Evolutionary conservation across 2,888 invertebrate genomes (phyloP), one percentile per base, ranked within the genome.

Genomic region (Cantharis lateralis): DNA sequence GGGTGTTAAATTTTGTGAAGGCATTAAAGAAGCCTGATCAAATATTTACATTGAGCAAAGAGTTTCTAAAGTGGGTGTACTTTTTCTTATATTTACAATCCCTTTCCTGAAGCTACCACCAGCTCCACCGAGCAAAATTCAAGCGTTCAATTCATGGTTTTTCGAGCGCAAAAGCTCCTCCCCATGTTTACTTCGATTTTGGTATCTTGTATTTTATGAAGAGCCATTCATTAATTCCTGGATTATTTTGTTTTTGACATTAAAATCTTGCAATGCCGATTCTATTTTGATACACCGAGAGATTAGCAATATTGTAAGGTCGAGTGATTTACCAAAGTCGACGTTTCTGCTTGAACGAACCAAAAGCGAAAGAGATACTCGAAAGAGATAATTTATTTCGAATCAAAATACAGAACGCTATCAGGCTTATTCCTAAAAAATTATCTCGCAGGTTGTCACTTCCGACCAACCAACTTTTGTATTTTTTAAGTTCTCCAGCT

Each of bases 11-110:
- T 48, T 20, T 26, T 15, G 20, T 26, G 26, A 68, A 68, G 4
- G 68, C 24, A 68, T 68, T 24, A 68, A 18, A 10, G 18, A 48
- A 18, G 48, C 15, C 18, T 48, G 70, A 18, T 70, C 48, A 70
- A 70, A 70, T 70, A 70, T 70, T 70, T 70, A 70, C n/a, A 18
- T 48, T 15, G 48, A 48, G 48, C 28, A 48, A 48, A 18, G 18
- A 32, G 32, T 70, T 48, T 61, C 15, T 28, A 48, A 70, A 70
- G 32, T 70, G 70, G 20, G 26, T 70, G 61, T 70, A 70, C 70
- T 70, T 70, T 70, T 70, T 48, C 32, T 18, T 70, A 69, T 32
- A 32, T 48, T 15, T 48, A 32, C 32, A 61, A 16, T 10, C 32
- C 32, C 16, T 10, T 28, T 32, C 5, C 32, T 16, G 28, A 24